These are phyloP conservation scores for Crossaster papposus DNA, from an alignment of 53 echinoderm and acorn worm species.

Conservation along the genomic window DNA sequence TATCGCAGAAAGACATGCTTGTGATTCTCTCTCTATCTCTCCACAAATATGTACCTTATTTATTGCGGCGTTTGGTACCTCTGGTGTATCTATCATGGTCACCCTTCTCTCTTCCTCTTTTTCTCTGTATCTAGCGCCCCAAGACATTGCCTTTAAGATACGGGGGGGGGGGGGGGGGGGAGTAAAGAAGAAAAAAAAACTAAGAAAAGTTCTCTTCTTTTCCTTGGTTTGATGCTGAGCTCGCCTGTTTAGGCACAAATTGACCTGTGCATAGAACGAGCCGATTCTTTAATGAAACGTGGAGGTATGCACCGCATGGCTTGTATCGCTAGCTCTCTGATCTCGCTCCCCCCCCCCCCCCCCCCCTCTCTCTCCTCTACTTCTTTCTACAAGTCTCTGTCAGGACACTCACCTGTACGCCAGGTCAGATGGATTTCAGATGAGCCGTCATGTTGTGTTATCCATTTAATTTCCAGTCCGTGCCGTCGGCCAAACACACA, in stretches of 20 bases:
- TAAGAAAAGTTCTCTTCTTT: neutral
- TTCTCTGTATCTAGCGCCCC: neutral
- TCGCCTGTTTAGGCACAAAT: conserved; percentile 59
- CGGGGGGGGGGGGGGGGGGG: no score
- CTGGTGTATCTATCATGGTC: neutral
- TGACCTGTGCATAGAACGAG: conserved; percentile 28
- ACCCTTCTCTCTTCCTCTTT: neutral
- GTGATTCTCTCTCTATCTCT: neutral
- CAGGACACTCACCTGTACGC: conserved; percentile 43
- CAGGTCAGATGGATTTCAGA: conserved; percentile 47
- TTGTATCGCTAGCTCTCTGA: conserved; percentile 1
- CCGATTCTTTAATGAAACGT: conserved; percentile 54
- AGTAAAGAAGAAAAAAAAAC: neutral
- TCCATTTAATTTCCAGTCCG: conserved; percentile 41
- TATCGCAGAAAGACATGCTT: no score
- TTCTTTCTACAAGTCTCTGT: neutral
- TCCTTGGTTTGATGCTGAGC: conserved; percentile 14
- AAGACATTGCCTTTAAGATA: conserved; percentile 1
- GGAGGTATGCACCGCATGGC: conserved; percentile 24
- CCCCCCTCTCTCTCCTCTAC: neutral
- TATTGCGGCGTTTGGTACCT: neutral
- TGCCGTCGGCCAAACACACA: neutral
- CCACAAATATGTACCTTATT: neutral
- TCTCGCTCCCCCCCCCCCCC: neutral
- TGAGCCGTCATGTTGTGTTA: conserved; percentile 35